Evolutionary conservation across 2,113 vertebrate species (phyloP).

Genomic region (Cercocebus atys): DNA sequence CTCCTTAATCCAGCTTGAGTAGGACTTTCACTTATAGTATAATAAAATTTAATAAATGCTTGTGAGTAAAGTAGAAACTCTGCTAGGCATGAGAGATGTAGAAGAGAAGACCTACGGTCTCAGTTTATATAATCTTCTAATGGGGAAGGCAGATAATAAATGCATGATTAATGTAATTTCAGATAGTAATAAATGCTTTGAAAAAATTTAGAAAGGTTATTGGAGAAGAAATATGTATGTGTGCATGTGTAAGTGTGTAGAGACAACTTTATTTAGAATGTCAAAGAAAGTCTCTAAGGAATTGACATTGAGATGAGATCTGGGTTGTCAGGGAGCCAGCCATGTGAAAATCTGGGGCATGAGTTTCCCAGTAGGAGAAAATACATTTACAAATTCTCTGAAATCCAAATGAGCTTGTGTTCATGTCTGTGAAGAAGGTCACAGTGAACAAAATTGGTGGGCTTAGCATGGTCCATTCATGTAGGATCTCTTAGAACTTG

Average conservation of each 20-base stretch:
- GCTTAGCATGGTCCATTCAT: neutral
- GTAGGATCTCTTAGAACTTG: neutral
- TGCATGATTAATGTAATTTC: neutral
- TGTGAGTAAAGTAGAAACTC: neutral
- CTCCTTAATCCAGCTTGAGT: neutral
- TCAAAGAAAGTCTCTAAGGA: conserved; percentile 32
- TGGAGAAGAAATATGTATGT: conserved; percentile 14
- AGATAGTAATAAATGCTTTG: neutral
- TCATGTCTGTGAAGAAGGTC: neutral
- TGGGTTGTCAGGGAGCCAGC: neutral
- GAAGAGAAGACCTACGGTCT: neutral
- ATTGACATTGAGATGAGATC: conserved; percentile 1
- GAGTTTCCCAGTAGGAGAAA: neutral
- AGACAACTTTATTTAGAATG: conserved; percentile 12
- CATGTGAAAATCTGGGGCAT: neutral
- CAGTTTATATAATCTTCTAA: neutral
- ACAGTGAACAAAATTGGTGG: neutral
- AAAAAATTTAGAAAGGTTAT: conserved; percentile 31
- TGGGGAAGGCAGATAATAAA: neutral
- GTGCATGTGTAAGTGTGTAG: neutral
- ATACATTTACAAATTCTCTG: neutral
- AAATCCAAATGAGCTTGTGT: neutral
- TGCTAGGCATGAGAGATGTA: neutral
- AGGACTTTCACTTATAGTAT: neutral
- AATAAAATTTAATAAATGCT: neutral